Conservation (phyloP, 2,888 invertebrate species). For the Euzetes globulus region DNA sequence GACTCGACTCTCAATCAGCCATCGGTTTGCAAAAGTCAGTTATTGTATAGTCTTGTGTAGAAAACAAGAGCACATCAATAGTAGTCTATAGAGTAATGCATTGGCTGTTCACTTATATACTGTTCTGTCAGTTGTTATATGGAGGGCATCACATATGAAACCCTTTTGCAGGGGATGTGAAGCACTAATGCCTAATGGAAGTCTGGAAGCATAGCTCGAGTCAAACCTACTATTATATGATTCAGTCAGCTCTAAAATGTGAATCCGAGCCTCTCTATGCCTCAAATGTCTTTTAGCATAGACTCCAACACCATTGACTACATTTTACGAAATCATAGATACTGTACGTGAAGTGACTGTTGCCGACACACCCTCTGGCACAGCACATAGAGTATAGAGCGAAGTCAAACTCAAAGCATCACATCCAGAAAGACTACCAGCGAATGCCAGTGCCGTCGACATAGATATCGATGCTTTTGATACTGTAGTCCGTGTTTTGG, state of each 20-base stretch:
- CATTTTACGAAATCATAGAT: slow-evolving; percentile 26
- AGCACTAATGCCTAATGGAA: slow-evolving; percentile 30
- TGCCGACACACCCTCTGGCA: slow-evolving; percentile 26
- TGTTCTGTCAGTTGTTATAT: slow-evolving; percentile 12
- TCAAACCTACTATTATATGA: slow-evolving; percentile 30
- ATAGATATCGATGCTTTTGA: slow-evolving; percentile 20
- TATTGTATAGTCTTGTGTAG: background rate
- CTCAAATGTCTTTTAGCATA: slow-evolving; percentile 28
- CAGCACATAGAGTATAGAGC: slow-evolving; percentile 4
- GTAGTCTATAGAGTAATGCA: background rate
- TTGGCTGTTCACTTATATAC: background rate
- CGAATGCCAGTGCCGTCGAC: background rate
- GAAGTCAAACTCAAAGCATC: slow-evolving; percentile 23
- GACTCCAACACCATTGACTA: slow-evolving; percentile 15
- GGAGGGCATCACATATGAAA: slow-evolving; percentile 16
- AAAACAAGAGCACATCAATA: slow-evolving; percentile 15
- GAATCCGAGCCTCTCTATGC: slow-evolving; percentile 15
- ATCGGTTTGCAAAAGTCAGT: slow-evolving; percentile 3
- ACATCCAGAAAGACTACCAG: slow-evolving; percentile 3
- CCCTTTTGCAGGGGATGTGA: slow-evolving; percentile 23
- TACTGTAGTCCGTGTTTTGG: slow-evolving; percentile 14
- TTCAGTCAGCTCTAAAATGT: slow-evolving; percentile 27
- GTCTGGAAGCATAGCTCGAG: slow-evolving; percentile 20
- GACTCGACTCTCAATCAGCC: slow-evolving; percentile 18
- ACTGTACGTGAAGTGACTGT: slow-evolving; percentile 27